These are phyloP conservation scores for Porites cylindrica DNA, from an alignment of 92 coral and sea anemone genomes.

Conservation along the genomic window DNA sequence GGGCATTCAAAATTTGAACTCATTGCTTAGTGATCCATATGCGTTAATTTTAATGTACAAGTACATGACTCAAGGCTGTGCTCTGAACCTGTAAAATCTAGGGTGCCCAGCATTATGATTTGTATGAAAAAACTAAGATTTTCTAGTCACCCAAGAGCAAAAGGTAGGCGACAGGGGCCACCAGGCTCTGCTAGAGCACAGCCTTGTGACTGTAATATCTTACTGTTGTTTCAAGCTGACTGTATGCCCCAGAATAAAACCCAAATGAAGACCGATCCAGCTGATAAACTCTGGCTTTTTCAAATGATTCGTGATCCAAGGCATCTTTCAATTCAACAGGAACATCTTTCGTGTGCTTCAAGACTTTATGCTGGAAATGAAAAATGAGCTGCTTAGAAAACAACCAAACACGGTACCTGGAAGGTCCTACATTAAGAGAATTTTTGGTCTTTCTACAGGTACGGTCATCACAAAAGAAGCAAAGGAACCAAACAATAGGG, in stretches of 20 bases:
- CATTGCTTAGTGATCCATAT: no score
- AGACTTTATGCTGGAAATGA: slow-evolving; percentile 71
- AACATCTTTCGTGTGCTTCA: slow-evolving; percentile 86
- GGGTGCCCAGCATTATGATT: no score
- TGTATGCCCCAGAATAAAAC: slow-evolving; percentile 82
- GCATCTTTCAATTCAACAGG: slow-evolving; percentile 92
- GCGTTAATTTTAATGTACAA: neutral
- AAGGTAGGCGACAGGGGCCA: no score
- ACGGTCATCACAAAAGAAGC: no score
- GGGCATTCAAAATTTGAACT: no score
- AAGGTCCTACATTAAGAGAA: no score
- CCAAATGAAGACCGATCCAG: slow-evolving; percentile 93
- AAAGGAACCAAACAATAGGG: no score
- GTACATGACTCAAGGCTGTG: neutral
- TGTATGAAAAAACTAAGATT: no score
- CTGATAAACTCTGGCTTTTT: slow-evolving; percentile 92
- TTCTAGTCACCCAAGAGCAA: no score
- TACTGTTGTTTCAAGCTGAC: slow-evolving; percentile 95
- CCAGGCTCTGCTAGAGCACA: no score
- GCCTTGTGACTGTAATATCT: slow-evolving; percentile 25
- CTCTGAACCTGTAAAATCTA: no score
- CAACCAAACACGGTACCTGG: neutral
- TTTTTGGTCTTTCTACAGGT: no score
- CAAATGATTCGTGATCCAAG: slow-evolving; percentile 90
- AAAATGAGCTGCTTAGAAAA: neutral